Base-by-base conservation (phyloP, 2,113 vertebrate species). In the Elephas maximus region DNA sequence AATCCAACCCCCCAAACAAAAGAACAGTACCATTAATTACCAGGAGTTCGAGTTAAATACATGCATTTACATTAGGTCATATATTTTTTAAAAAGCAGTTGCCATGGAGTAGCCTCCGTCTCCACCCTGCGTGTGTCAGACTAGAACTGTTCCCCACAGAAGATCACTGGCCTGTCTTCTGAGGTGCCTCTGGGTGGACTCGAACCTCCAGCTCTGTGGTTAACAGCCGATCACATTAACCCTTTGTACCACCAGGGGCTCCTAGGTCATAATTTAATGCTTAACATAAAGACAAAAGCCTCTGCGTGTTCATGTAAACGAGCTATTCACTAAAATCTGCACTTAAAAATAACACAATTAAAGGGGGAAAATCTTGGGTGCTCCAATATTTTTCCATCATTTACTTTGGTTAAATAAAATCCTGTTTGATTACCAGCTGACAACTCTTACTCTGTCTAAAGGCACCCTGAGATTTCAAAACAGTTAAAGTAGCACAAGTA, bases 401-500 rank as follows among this genome's bases (percentile, higher is more conserved):
- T 93, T 74, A 81, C 60, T 85, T 78, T 65, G 79, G 14, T 78
- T 89, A 69, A 96, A 80, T 57, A 78, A 67, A 92, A 57, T 86
- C 73, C 33, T 23, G 65, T 65, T 91, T 89, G 79, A 45, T 94
- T 85, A 28, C 78, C 78, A 96, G 93, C 86, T 37, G 5, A 5
- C n/a, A 90, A 5, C 45, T 71, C 0, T 93, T 62, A 63, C 80
- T 97, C 53, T 17, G 92, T 90, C 77, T 91, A 85, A 53, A 84
- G 65, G 26, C 26, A 77, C 26, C 9, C 2, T 87, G 67, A 37
- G 62, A 79, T 97, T 97, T 97, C 69, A 48, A 51, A 83, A 51
- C 77, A 63, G 28, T 87, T 96, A 60, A 90, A 87, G 4, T 30
- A 74, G 26, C 88, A 93, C 93, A 94, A 95, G 30, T 28, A n/a